phyloP scores from a whole-genome alignment of 1,140 invertebrate genomes.

The Achroia grisella region DNA sequence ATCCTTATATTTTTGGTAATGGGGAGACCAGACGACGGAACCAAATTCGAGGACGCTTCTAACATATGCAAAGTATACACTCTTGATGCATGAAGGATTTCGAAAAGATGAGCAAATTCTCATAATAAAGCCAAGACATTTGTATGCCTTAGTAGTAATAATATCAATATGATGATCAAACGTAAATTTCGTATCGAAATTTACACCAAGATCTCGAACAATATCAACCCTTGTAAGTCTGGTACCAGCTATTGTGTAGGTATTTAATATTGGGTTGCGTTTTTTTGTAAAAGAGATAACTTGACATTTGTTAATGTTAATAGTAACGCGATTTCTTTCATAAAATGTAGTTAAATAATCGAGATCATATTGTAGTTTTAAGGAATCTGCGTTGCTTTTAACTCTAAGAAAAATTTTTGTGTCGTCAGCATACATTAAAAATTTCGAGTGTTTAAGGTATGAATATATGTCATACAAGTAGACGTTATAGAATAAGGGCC shows the following conservation, averaged over 20 bases:
- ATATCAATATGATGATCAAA: conserved; percentile 18
- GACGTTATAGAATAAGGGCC: not conserved
- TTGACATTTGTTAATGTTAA: conserved; percentile 23
- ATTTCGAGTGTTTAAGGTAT: conserved; percentile 6
- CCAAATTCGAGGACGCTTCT: too few relatives aligned
- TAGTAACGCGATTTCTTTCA: too few relatives aligned
- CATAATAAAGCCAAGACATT: too few relatives aligned
- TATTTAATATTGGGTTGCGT: not conserved
- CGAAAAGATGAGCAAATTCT: too few relatives aligned
- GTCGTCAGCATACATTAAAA: conserved; percentile 32
- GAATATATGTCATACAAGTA: not conserved
- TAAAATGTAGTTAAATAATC: conserved; percentile 18
- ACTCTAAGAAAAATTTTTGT: conserved; percentile 49
- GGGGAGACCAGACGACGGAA: too few relatives aligned
- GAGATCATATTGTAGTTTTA: conserved; percentile 20
- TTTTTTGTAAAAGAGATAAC: conserved; percentile 30
- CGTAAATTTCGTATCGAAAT: conserved; percentile 17
- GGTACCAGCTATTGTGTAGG: too few relatives aligned
- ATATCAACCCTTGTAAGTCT: too few relatives aligned
- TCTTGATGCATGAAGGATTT: too few relatives aligned
- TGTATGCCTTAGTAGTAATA: conserved; percentile 18
- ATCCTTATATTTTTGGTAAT: too few relatives aligned
- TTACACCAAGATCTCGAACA: conserved; percentile 19
- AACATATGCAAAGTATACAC: too few relatives aligned
- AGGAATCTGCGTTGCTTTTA: conserved; percentile 1